phyloP scores from a whole-genome alignment of 2,888 invertebrate genomes.

The Phaonia tiefii region DNA sequence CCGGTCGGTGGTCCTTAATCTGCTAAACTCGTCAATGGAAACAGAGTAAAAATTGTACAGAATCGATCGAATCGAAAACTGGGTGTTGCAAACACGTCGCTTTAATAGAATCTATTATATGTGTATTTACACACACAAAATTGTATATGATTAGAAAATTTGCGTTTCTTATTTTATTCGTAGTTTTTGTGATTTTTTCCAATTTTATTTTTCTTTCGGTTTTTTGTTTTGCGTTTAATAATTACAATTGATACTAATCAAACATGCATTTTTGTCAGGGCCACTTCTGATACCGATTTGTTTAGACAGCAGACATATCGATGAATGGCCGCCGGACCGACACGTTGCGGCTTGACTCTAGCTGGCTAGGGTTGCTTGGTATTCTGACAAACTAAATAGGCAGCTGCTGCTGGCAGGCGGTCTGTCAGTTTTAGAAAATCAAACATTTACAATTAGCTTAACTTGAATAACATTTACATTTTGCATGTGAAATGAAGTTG shows the following conservation, averaged over 20 bases:
- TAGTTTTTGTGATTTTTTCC: slow-evolving; percentile 22
- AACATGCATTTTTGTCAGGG: slow-evolving; percentile 67
- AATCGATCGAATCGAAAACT: slow-evolving; percentile 16
- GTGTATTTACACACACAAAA: not conserved
- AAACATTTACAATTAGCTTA: slow-evolving; percentile 36
- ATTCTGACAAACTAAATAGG: too few species aligned
- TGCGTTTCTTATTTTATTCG: not conserved
- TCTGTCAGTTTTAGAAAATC: slow-evolving; percentile 33
- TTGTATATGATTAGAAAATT: slow-evolving; percentile 21
- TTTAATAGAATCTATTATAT: slow-evolving; percentile 26
- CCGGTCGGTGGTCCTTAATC: too few species aligned
- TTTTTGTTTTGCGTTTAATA: slow-evolving; percentile 31
- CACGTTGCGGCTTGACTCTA: too few species aligned
- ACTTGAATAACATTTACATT: slow-evolving; percentile 47
- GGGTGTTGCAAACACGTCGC: slow-evolving; percentile 54
- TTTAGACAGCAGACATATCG: too few species aligned
- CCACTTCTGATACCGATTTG: slow-evolving; percentile 42
- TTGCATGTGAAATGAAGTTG: slow-evolving; percentile 49
- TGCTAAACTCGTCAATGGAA: too few species aligned
- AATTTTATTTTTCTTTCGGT: slow-evolving; percentile 34
- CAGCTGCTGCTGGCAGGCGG: slow-evolving; percentile 7
- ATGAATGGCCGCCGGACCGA: too few species aligned
- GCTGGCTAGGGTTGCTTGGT: too few species aligned
- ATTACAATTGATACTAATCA: slow-evolving; percentile 61
- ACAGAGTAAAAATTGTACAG: not conserved